These are phyloP conservation scores for Pseudocheirus occidentalis DNA, from an alignment of 2,797 vertebrate genomes.

Conservation along the genomic window DNA sequence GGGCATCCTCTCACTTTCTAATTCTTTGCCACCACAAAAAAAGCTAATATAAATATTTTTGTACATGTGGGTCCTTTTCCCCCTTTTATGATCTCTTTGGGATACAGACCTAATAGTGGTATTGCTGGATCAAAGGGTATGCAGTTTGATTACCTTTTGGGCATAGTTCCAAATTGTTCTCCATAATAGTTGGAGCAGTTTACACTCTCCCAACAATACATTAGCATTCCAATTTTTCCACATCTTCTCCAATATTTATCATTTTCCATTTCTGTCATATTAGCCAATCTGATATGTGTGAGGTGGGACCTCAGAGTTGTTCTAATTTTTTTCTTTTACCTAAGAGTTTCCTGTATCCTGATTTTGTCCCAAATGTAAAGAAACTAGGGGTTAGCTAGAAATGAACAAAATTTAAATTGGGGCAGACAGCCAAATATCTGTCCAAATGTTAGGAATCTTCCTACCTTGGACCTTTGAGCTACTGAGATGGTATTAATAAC, in stretches of 20 bases:
- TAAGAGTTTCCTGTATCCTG: not conserved
- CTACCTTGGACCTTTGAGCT: not conserved
- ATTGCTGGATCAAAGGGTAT: no score
- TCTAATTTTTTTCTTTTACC: not conserved
- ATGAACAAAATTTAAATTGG: not conserved
- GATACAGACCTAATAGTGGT: no score
- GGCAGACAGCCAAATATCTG: not conserved
- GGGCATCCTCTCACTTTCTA: no score
- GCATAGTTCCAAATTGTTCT: no score
- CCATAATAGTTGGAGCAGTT: no score
- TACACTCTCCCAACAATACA: no score
- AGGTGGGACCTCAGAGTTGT: not conserved
- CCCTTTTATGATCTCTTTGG: no score
- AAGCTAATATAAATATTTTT: no score
- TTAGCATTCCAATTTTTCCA: no score
- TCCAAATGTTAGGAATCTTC: not conserved
- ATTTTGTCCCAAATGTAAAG: not conserved
- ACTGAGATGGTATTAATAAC: not conserved
- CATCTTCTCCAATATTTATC: not conserved
- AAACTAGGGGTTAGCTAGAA: not conserved
- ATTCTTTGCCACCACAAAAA: no score
- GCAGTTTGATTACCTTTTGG: no score
- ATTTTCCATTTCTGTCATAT: not conserved
- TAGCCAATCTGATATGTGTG: not conserved
- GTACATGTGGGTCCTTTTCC: no score